Evolutionary conservation across 1,140 invertebrate species (phyloP), one percentile per base, ranked within the genome.

Genomic region (Drosophila varians): DNA sequence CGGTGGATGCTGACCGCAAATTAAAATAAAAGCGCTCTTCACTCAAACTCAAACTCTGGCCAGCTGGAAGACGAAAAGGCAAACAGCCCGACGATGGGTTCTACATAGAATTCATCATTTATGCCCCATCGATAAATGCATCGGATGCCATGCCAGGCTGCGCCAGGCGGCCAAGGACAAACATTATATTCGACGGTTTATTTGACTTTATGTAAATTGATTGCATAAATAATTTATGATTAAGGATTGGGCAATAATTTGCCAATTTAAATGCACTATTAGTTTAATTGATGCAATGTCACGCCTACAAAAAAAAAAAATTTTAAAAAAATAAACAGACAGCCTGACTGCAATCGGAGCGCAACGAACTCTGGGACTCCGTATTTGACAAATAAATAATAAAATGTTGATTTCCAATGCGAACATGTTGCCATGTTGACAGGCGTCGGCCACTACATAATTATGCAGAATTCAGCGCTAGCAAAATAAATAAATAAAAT

Each of bases 221-320:
- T 79, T 86, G 80, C 57, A 79, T 79, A 76, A 54, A 86, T 86
- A 79, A 79, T 73, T 69, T 53, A 74, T 74, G 25, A 74, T 66
- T 73, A 73, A 72, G 49, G 57, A 74, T 65, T 43, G 40, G 21
- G 66, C 57, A 74, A 74, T 74, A 74, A 74, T 74, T 74, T 74
- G 60, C 71, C 71, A 74, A 74, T 74, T 74, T 74, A 68, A 74
- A 74, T 74, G 71, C 72, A 51, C 72, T 66, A 74, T 74, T 74
- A 74, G 72, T 74, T 74, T 74, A 74, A 74, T 74, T 74, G 71
- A 74, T 74, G 72, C 61, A 9, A 36, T 40, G 64, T 42, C 66
- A 69, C 49, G 46, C 40, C 46, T 43, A 36, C 60, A 42, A 48
- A 40, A 61, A 48, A 42, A 61, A 46, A 16, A 16, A 16, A 40